Evolutionary conservation across 2,888 invertebrate genomes (phyloP), one percentile per base, ranked within the genome.

Genomic region (Macaria liturata): DNA sequence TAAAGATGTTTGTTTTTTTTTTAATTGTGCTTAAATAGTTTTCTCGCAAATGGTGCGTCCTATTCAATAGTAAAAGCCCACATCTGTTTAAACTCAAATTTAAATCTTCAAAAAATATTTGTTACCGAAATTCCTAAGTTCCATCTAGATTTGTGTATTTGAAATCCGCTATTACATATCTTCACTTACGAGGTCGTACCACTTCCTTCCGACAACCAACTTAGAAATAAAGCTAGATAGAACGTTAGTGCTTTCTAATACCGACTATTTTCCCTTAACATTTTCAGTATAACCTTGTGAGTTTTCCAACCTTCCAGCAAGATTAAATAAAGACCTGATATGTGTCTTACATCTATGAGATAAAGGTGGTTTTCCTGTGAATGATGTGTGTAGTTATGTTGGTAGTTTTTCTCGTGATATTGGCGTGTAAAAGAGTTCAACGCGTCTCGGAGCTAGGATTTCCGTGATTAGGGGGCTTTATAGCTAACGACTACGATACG

Each of bases 361-460:
- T 74, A 80, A 62, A 52, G 69, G 44, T 39, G 30, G 67, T 46
- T 66, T 71, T 77, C 4, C 45, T 45, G 32, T 49, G 58, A 46
- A 55, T 58, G 32, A 43, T 40, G n/a, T 5, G 8, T 3, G 5
- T 4, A 20, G 1, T 20, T 30, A 1, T 46, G n/a, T 30, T 62
- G 42, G 20, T 49, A 5, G 61, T 40, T 65, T 70, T 60, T 55
- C 42, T 55, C 34, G 4, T 46, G 39, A 52, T 61, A 76, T 66
- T 69, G 73, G 64, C 76, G 72, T 79, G 74, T 71, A 72, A 84
- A 84, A 84, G 83, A 85, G 84, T 85, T 84, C 83, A 86, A 79
- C 83, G 77, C 71, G 76, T 77, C 79, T 75, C 7, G 73, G 73
- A 72, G 59, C 70, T 54, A 83, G 84, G 85, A 85, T 81, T 80